Evolutionary conservation across 2,888 invertebrate species (phyloP), one percentile per base, ranked within the genome.

Genomic region (Macrosoma leucophasiata): DNA sequence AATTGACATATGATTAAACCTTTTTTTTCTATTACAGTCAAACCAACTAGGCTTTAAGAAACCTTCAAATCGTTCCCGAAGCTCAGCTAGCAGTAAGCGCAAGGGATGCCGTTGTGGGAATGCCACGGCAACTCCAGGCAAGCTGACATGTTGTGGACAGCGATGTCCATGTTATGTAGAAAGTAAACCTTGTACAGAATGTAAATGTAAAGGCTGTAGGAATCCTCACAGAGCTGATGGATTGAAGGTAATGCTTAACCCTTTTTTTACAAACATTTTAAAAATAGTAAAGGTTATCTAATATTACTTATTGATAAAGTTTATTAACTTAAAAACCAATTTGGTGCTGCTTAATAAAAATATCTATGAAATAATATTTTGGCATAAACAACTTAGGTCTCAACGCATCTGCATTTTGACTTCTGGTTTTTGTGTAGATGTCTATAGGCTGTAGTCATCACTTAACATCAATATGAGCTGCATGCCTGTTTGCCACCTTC

Each of bases 121-220:
- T 73, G 94, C 95, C 1, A 94, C 96, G 0, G 89, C 93, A 1
- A 91, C 91, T 10, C 95, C 96, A 0, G 95, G 95, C 3, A 95
- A 94, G 66, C 74, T 96, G 23, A 96, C 96, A 0, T 97, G 97
- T 62, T 95, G 96, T 60, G 96, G 96, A 0, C 96, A 96, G 65
- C 84, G 97, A 42, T 97, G 97, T 77, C 95, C 96, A 0, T 97
- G 97, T 73, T 97, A 97, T 71, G 94, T 95, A 3, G 93, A 93
- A 47, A 92, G 93, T 48, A 93, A 94, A 66, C 92, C 94, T 0
- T 97, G 97, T 63, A 86, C 91, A 4, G 94, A 93, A 54, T 97
- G 97, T 75, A 91, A 93, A 66, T 97, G 97, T 75, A 88, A 93
- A 61, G 96, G 96, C 1, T 97, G 97, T 68, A 86, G 96, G 53